These are phyloP conservation scores for Cataglyphis rosenhaueri DNA, from an alignment of 2,888 invertebrate species.

Conservation along the genomic window DNA sequence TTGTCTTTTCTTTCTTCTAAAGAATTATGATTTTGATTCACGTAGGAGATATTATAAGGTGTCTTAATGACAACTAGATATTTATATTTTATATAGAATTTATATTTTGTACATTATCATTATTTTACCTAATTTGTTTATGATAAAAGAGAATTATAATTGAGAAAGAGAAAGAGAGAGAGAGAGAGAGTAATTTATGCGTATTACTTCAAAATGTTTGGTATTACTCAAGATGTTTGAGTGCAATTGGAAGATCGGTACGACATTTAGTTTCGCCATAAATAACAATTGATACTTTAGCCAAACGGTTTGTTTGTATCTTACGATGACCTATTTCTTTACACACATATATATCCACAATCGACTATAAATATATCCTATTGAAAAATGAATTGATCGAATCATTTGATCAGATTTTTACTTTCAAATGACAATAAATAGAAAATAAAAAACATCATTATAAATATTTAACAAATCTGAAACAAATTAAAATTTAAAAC, in stretches of 20 bases:
- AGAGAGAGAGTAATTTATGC: not conserved
- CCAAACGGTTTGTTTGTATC: constrained; percentile 67
- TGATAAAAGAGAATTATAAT: not conserved
- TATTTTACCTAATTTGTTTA: not conserved
- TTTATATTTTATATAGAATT: constrained; percentile 4
- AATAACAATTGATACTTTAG: constrained; percentile 64
- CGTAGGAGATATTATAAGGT: not conserved
- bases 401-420: constrained; percentile 18
- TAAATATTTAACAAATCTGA: not conserved
- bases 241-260: constrained; percentile 8
- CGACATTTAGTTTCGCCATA: constrained; percentile 56
- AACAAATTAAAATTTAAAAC: not conserved
- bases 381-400: constrained; percentile 58
- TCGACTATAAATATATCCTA: constrained; percentile 69
- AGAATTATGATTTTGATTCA: not conserved
- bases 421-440: not conserved
- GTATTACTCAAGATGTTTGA: not conserved
- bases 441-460: not conserved
- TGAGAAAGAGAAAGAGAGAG: not conserved
- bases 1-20: not conserved
- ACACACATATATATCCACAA: constrained; percentile 9
- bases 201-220: not conserved
- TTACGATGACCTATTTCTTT: constrained; percentile 66
- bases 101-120: not conserved
- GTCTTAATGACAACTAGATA: not conserved